Percentiles rank a stretch among this genome's conserved stretches.
Conservation (phyloP, 2,888 invertebrate species). For the Troilus luridus region DNA sequence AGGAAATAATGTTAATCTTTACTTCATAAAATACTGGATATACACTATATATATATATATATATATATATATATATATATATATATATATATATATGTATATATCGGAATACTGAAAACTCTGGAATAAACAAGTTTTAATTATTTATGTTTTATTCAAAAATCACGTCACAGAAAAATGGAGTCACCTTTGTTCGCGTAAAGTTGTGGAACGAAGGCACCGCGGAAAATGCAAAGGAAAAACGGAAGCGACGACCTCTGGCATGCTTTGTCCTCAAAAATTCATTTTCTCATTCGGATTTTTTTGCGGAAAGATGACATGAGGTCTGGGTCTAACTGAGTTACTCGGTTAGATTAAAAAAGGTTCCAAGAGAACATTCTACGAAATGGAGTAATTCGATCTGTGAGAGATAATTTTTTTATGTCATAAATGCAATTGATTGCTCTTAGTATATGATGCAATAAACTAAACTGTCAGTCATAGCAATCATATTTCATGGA, state of each 20-base stretch:
- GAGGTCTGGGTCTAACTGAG: background rate
- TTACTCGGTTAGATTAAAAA: background rate
- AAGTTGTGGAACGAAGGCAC: background rate
- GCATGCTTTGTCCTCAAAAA: conserved; percentile 28
- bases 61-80: no score
- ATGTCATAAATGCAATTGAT: background rate
- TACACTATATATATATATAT: no score
- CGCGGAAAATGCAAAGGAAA: background rate
- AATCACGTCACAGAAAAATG: background rate
- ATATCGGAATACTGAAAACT: no score
- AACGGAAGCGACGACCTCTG: background rate
- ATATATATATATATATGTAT: no score
- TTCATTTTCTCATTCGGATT: conserved; percentile 24
- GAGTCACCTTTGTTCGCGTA: background rate
- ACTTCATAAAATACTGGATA: no score
- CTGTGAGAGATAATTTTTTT: background rate
- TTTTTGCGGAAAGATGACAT: background rate
- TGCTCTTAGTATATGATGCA: no score
- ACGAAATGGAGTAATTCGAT: background rate
- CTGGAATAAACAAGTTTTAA: no score
- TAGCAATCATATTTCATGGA: no score
- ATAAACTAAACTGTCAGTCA: no score
- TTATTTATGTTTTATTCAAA: background rate
- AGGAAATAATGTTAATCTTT: no score
- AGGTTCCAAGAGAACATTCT: background rate